Evolutionary conservation across 2,797 vertebrate species (phyloP), one percentile per base, ranked within the genome.

Genomic region (Distichodus sexfasciatus): DNA sequence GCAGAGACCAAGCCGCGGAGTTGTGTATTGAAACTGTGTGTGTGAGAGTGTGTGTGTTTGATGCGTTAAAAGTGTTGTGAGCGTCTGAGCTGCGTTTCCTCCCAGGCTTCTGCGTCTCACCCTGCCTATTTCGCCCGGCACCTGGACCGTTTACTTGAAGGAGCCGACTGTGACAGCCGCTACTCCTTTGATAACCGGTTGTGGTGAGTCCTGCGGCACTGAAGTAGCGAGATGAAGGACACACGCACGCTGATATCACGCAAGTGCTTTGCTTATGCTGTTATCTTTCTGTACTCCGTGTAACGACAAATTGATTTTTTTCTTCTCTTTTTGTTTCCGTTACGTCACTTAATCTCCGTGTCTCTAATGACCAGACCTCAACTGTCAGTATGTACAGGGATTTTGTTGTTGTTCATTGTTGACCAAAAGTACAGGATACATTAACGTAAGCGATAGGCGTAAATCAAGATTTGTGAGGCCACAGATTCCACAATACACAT

Each of bases 141-240:
- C 94, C 0, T 99, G 97, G 97, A 99, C 96, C 0, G 89, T 99
- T 78, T 93, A 95, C 81, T 99, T 11, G 96, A 98, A 87, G 96
- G 97, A 75, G 92, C 94, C 1, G 94, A 97, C 81, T 96, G 93
- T 3, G 97, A 98, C 77, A 96, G 87, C 79, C 94, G 95, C 77
- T 87, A 98, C 55, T 87, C 92, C 15, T 85, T 88, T 0, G 96
- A 97, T 66, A 93, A 64, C 79, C 92, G 47, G 96, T 98, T 35
- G 83, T 98, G 91, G 96, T 93, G 90, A 68, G 91, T 88, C 48
- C 41, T 6, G 44, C 36, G 10, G 14, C 41, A 9, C 3, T 24
- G 51, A 54, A 59, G 55, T 12, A 40, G 14, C 40, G 26, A 40
- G 21, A 40, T 7, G 2, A 9, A 33, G 17, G 15, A 40, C 12